Evolutionary conservation across 2,888 invertebrate genomes (phyloP).

Genomic region (Epinotia nisella): DNA sequence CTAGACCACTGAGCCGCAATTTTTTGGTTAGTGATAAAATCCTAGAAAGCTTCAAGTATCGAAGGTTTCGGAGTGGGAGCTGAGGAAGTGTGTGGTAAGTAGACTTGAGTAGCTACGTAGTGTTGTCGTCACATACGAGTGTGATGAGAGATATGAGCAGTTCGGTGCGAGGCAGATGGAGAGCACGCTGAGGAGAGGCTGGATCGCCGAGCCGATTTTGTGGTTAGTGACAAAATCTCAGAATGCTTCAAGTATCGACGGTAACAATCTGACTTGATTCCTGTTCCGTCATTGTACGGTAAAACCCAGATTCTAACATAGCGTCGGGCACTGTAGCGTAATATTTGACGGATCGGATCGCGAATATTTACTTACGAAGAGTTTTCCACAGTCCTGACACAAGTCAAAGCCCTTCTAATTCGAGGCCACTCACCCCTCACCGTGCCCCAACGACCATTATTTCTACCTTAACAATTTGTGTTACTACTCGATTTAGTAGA

Average conservation of each 20-base stretch:
- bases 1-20: constrained; percentile 93
- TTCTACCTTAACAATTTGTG: too few relatives aligned
- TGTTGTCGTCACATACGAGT: constrained; percentile 90
- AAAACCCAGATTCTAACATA: neutral
- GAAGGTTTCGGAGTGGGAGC: too few relatives aligned
- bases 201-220: constrained; percentile 93
- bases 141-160: constrained; percentile 95
- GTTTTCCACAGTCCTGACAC: too few relatives aligned
- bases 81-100: neutral
- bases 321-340: too few relatives aligned
- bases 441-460: too few relatives aligned
- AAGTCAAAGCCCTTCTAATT: too few relatives aligned
- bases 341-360: too few relatives aligned
- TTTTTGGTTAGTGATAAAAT: constrained; percentile 87
- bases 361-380: too few relatives aligned
- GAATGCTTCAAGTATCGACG: too few relatives aligned
- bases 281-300: constrained; percentile 79
- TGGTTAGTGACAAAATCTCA: constrained; percentile 80
- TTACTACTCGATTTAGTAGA: too few relatives aligned
- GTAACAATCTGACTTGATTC: constrained; percentile 91
- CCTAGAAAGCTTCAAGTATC: too few relatives aligned
- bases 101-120: constrained; percentile 60
- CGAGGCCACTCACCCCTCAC: too few relatives aligned
- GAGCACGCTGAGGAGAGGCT: constrained; percentile 89
- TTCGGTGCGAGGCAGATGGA: constrained; percentile 90